Conservation (phyloP, 1,140 invertebrate species). For the Amphibalanus amphitrite region DNA sequence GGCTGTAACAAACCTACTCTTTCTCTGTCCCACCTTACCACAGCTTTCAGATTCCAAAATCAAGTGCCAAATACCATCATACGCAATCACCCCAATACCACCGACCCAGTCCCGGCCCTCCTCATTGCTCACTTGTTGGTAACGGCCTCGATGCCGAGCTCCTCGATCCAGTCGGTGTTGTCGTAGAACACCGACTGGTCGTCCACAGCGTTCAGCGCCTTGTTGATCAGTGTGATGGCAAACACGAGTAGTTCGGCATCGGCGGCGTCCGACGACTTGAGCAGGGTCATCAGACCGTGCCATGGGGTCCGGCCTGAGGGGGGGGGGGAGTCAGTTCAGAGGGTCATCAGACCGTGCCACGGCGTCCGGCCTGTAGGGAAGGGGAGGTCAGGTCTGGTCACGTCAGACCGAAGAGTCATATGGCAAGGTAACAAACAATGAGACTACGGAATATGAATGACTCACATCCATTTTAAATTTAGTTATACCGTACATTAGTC, state of each 20-base stretch:
- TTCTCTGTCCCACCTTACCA: too few species aligned
- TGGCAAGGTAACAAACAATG: too few species aligned
- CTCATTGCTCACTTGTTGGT: conserved; percentile 44
- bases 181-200: conserved; percentile 98
- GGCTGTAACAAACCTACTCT: too few species aligned
- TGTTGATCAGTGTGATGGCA: conserved; percentile 91
- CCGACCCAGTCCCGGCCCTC: too few species aligned
- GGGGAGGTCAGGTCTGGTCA: not conserved
- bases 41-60: too few species aligned
- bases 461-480: too few species aligned
- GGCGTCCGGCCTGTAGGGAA: conserved; percentile 17
- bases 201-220: conserved; percentile 83
- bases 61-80: too few species aligned
- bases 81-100: too few species aligned
- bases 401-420: not conserved
- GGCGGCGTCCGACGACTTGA: conserved; percentile 56
- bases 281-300: conserved; percentile 71
- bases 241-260: conserved; percentile 92
- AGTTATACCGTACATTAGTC: too few species aligned
- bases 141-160: conserved; percentile 85
- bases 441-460: too few species aligned
- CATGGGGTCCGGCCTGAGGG: conserved; percentile 31
- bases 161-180: conserved; percentile 87
- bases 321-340: too few species aligned
- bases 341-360: conserved; percentile 73